Evolutionary conservation across 2,797 vertebrate species (phyloP).

Genomic region (Lepus oiostolus): DNA sequence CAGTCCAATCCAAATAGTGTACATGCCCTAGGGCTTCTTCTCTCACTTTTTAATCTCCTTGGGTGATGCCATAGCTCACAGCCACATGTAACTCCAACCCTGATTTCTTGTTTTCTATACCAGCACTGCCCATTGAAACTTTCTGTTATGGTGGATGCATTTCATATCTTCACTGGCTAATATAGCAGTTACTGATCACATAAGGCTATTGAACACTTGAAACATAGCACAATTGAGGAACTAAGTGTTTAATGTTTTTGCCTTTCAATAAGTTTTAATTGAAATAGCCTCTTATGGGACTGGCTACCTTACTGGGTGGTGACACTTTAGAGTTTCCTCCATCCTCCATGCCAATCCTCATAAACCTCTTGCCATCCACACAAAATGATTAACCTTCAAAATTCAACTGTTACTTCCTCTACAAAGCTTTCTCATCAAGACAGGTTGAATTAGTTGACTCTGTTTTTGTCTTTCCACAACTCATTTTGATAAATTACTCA

Average conservation of each 20-base stretch:
- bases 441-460: not conserved
- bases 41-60: not conserved
- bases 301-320: not conserved
- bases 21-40: not conserved
- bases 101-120: not conserved
- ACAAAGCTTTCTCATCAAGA: not conserved
- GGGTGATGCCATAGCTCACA: not conserved
- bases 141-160: not conserved
- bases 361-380: not conserved
- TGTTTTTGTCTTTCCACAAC: constrained; percentile 4
- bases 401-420: not conserved
- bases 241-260: not conserved
- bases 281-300: not conserved
- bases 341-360: not conserved
- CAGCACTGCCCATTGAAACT: not conserved
- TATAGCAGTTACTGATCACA: not conserved
- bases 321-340: not conserved
- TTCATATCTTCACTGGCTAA: not conserved
- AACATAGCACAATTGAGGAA: not conserved
- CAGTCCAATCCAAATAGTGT: not conserved
- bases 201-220: not conserved
- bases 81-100: not conserved
- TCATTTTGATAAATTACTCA: not conserved
- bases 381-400: not conserved
- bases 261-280: constrained; percentile 1